phyloP scores from a whole-genome alignment of 1,140 invertebrate species.

The Drosophila carrolli region DNA sequence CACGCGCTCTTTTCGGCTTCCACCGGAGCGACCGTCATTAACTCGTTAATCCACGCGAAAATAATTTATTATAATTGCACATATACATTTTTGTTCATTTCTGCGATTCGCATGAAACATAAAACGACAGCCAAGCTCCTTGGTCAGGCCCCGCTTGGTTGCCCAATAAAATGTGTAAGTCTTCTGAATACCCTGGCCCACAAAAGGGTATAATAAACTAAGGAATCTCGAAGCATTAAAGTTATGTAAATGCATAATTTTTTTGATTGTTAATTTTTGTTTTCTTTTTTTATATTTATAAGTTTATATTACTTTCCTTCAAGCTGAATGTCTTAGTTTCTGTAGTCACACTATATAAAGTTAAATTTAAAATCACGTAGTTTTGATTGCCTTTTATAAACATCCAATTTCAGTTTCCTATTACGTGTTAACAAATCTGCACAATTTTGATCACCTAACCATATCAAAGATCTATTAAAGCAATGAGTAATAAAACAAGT shows the following conservation, averaged over 20 bases:
- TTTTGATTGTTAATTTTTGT: background rate
- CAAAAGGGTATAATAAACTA: conserved; percentile 7
- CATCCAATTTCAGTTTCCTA: conserved; percentile 29
- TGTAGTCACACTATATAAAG: no score
- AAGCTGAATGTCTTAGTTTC: no score
- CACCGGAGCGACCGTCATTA: conserved; percentile 67
- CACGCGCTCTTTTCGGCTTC: conserved; percentile 71
- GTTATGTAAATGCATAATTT: background rate
- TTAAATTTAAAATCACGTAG: background rate
- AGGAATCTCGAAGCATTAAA: background rate
- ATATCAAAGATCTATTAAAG: conserved; percentile 22
- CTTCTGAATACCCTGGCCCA: conserved; percentile 17
- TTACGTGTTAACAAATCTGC: conserved; percentile 17
- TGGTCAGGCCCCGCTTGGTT: conserved; percentile 48
- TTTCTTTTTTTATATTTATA: background rate
- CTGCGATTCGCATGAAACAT: conserved; percentile 69
- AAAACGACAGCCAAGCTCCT: conserved; percentile 38
- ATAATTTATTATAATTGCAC: conserved; percentile 83
- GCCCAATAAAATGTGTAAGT: conserved; percentile 51
- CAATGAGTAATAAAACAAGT: conserved; percentile 6
- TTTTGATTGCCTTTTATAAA: conserved; percentile 18
- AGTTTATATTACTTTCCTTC: background rate
- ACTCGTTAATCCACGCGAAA: conserved; percentile 80
- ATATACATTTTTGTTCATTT: conserved; percentile 54
- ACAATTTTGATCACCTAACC: conserved; percentile 17